These are phyloP conservation scores for Alosa alosa DNA, from an alignment of 2,113 vertebrate species.

Conservation along the genomic window DNA sequence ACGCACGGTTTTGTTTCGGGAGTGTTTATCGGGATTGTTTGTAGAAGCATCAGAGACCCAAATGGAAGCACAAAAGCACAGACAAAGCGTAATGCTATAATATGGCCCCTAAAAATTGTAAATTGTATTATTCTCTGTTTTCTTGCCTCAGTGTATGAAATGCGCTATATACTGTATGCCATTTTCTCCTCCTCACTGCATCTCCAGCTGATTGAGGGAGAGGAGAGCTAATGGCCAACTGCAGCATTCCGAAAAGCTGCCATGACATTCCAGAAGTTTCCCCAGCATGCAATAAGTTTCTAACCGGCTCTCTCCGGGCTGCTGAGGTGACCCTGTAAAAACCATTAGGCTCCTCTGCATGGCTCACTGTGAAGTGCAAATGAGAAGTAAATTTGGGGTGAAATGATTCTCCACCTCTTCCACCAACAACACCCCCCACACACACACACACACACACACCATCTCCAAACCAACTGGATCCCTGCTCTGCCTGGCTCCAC, in stretches of 20 bases:
- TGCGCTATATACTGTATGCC: too few relatives aligned
- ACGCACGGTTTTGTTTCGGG: too few relatives aligned
- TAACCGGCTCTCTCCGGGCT: not conserved
- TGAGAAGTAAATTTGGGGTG: slow-evolving; percentile 11
- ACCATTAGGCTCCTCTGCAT: not conserved
- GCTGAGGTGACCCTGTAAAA: not conserved
- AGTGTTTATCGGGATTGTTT: too few relatives aligned
- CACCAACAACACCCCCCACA: not conserved
- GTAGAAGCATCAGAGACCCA: too few relatives aligned
- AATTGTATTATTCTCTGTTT: too few relatives aligned
- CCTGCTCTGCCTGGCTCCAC: not conserved
- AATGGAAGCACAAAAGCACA: too few relatives aligned
- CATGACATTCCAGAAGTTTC: not conserved
- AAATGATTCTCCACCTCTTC: not conserved
- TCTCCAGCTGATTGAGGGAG: not conserved
- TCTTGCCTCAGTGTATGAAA: too few relatives aligned
- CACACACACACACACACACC: not conserved
- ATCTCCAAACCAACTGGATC: not conserved
- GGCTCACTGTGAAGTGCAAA: not conserved
- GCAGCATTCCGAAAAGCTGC: not conserved
- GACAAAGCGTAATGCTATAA: too few relatives aligned
- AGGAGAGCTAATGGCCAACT: not conserved
- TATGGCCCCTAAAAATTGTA: too few relatives aligned
- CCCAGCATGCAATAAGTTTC: not conserved
- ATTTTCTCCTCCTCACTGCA: not conserved